Percentiles rank a stretch among this genome's conserved stretches.
These are phyloP conservation scores for Drosophila setosimentum DNA, from an alignment of 2,888 invertebrate species.

Conservation along the genomic window DNA sequence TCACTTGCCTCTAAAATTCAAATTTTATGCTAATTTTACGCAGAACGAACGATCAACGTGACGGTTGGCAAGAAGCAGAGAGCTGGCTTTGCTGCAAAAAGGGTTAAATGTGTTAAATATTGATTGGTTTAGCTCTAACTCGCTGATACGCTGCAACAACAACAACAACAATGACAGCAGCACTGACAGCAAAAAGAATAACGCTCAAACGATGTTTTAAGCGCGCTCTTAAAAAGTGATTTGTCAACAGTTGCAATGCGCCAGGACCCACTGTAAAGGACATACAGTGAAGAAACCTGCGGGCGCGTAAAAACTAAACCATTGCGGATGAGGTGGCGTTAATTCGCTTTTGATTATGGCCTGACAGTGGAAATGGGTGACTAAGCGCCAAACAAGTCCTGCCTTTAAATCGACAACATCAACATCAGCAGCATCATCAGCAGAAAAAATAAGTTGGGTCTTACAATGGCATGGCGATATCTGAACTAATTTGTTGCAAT, in stretches of 20 bases:
- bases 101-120: slow-evolving; percentile 81
- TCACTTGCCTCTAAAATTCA: slow-evolving; percentile 78
- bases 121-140: slow-evolving; percentile 72
- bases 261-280: slow-evolving; percentile 21
- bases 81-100: slow-evolving; percentile 50
- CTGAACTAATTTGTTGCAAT: neutral
- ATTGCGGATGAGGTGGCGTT: slow-evolving; percentile 62
- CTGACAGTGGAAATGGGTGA: slow-evolving; percentile 56
- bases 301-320: slow-evolving; percentile 51
- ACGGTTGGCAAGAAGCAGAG: slow-evolving; percentile 22
- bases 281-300: slow-evolving; percentile 18
- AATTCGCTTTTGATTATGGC: slow-evolving; percentile 77
- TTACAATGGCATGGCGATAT: slow-evolving; percentile 7
- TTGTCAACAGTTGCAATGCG: slow-evolving; percentile 79
- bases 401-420: slow-evolving; percentile 26
- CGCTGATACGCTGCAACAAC: slow-evolving; percentile 42
- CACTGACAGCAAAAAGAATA: slow-evolving; percentile 29
- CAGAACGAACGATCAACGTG: slow-evolving; percentile 63
- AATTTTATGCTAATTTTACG: slow-evolving; percentile 80
- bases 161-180: slow-evolving; percentile 19
- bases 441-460: neutral
- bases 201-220: slow-evolving; percentile 77
- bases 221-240: slow-evolving; percentile 79
- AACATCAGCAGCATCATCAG: slow-evolving; percentile 2
- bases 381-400: slow-evolving; percentile 45